Percentiles rank a stretch among this genome's conserved stretches.
Conservation (phyloP, 2,113 vertebrate species). For the Ranitomeya variabilis region DNA sequence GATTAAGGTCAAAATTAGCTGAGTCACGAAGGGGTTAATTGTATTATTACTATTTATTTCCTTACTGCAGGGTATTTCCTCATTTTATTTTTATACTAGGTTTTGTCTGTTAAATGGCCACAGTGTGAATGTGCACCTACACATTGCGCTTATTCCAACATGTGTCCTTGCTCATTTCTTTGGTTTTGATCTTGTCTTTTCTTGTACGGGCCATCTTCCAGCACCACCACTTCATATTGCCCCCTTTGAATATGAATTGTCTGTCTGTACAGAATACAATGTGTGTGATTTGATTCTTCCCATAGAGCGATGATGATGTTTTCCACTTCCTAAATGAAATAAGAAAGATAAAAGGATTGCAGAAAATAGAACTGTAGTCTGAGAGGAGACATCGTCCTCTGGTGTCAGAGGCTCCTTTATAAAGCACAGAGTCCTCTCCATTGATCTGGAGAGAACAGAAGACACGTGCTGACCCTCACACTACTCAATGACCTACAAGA, state of each 20-base stretch:
- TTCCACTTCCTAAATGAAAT: not conserved
- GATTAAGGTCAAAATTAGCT: too few species aligned
- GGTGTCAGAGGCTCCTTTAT: not conserved
- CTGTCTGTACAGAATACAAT: not conserved
- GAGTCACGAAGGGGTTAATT: too few species aligned
- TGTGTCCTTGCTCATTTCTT: too few species aligned
- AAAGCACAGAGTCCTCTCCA: not conserved
- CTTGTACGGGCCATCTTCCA: too few species aligned
- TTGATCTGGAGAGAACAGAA: not conserved
- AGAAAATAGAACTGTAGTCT: not conserved
- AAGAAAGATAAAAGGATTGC: slow-evolving; percentile 2
- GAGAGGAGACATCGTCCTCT: not conserved
- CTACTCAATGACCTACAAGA: not conserved
- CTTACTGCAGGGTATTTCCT: too few species aligned
- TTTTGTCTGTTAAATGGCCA: too few species aligned
- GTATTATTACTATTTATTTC: too few species aligned
- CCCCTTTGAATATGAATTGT: not conserved
- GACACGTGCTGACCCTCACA: not conserved
- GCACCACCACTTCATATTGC: not conserved
- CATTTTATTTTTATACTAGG: too few species aligned
- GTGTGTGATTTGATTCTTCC: not conserved
- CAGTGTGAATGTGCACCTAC: too few species aligned
- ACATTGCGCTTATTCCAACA: too few species aligned
- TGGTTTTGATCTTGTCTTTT: too few species aligned
- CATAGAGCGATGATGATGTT: not conserved